Evolutionary conservation across 1,140 invertebrate genomes (phyloP), one percentile per base, ranked within the genome.

Genomic region (Drosophila saltans): DNA sequence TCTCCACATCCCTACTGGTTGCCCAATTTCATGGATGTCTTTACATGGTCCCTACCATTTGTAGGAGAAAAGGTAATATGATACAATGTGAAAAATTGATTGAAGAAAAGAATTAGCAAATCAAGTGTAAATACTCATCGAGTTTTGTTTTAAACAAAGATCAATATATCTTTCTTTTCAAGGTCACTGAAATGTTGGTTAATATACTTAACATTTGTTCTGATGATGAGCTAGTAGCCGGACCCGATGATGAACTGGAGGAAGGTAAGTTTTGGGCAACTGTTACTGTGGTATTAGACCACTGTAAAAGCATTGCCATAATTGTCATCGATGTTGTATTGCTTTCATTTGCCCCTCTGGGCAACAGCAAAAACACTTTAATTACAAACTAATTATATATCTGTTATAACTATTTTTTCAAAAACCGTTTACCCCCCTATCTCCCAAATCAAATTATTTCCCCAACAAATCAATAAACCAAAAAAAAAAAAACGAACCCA

Each of bases 21-120:
- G 93, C 99, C 99, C 85, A 99, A 99, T 93, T 99, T 99, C 94
- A 99, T 99, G 99, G 99, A 99, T 94, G 99, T 99, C 60, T 99
- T 99, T 93, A 99, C 99, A 79, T 99, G 99, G 99, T 99, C 98
- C 83, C 94, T 99, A 93, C 99, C 99, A 86, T 99, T 99, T 94
- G 99, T 99, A 73, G 99, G 98, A 77, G 99, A 99, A 93, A 99
- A 99, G 95, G 99, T 96, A 91, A 83, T 86, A 43, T 3, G 3
- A 36, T 24, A 40, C 28, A 40, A 60, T 36, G 8, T 30, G 28
- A 2, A 30, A 2, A n/a, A n/a, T n/a, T n/a, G n/a, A n/a, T n/a
- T n/a, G n/a, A n/a, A n/a, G n/a, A n/a, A n/a, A n/a, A n/a, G n/a
- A n/a, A n/a, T n/a, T n/a, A n/a, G n/a, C n/a, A n/a, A n/a, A n/a